Evolutionary conservation across 2,113 vertebrate species (phyloP).

Genomic region (Grammomys dolichurus): DNA sequence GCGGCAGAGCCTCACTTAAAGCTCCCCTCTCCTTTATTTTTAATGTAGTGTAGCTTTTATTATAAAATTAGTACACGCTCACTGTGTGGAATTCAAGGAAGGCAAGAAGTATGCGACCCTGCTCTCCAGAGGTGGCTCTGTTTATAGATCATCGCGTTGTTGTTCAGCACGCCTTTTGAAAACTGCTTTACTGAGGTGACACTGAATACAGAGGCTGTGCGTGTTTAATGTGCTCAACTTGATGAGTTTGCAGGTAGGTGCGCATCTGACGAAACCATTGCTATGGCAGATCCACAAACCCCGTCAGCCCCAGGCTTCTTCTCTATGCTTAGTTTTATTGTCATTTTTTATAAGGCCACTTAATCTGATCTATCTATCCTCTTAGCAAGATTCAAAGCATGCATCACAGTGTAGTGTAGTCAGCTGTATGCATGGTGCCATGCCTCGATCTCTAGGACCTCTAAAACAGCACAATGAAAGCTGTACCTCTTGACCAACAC

Average conservation of each 20-base stretch:
- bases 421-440: too few relatives aligned
- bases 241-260: not conserved
- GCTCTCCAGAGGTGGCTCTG: not conserved
- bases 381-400: not conserved
- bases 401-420: accelerated
- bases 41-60: conserved; percentile 23
- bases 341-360: not conserved
- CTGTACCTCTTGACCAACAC: not conserved
- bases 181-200: not conserved
- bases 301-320: not conserved
- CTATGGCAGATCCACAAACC: not conserved
- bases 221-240: not conserved
- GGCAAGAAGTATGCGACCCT: not conserved
- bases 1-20: not conserved
- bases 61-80: not conserved
- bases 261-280: not conserved
- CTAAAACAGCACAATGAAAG: not conserved
- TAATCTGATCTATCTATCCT: not conserved
- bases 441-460: not conserved
- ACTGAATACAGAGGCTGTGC: not conserved
- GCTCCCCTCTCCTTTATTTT: not conserved
- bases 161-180: not conserved
- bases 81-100: not conserved
- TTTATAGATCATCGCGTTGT: not conserved
- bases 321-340: not conserved